Conservation (phyloP, 1,140 invertebrate species). For the Nixonia krombeini region DNA sequence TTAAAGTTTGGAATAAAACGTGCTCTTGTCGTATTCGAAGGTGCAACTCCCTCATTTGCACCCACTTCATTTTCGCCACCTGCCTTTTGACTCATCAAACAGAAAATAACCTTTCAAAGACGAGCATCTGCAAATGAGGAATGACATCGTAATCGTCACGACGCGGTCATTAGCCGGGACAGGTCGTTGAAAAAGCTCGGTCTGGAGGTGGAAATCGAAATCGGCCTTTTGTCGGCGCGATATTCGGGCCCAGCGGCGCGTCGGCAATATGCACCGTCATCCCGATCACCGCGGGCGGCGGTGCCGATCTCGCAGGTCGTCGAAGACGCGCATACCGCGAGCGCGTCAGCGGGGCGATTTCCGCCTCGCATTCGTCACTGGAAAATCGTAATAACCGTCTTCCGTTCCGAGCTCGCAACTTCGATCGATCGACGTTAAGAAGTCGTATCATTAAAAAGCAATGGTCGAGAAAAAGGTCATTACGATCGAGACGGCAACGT, state of each 20-base stretch:
- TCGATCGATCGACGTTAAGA: no score
- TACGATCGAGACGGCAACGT: no score
- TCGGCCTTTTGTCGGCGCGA: slow-evolving; percentile 50
- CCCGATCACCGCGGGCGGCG: slow-evolving; percentile 46
- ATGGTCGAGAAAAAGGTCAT: no score
- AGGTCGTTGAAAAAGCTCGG: slow-evolving; percentile 33
- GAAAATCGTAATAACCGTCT: slow-evolving; percentile 25
- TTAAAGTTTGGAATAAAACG: no score
- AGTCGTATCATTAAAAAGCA: no score
- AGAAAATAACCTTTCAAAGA: neutral
- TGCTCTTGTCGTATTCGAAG: no score
- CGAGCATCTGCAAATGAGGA: slow-evolving; percentile 54
- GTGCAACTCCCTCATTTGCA: no score
- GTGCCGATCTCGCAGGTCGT: slow-evolving; percentile 40
- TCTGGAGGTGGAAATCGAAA: slow-evolving; percentile 49
- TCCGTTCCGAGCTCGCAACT: neutral
- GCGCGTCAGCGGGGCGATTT: neutral
- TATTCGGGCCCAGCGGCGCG: slow-evolving; percentile 52
- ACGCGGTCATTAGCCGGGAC: slow-evolving; percentile 53
- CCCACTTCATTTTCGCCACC: no score
- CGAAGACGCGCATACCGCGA: neutral
- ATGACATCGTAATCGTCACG: slow-evolving; percentile 64
- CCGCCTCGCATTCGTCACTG: slow-evolving; percentile 19
- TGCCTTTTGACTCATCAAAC: no score
- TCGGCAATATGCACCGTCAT: slow-evolving; percentile 46